Evolutionary conservation across 2,888 invertebrate genomes (phyloP).

Genomic region (Ceratothoa steindachneri): DNA sequence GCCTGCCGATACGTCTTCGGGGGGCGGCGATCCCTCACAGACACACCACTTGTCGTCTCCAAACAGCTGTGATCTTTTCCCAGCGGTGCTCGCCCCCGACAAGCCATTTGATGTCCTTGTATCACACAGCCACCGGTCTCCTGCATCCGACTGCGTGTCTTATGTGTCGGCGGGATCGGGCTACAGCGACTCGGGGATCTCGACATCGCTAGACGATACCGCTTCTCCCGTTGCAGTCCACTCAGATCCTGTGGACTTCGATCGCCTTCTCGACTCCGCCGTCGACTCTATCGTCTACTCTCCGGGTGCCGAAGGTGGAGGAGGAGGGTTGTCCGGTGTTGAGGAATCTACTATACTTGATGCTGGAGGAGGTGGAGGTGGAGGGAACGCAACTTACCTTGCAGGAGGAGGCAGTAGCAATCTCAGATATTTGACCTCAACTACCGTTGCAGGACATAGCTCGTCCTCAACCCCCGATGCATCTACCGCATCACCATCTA

Average conservation of each 20-base stretch:
- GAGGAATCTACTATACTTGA: constrained; percentile 27
- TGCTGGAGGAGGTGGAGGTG: constrained; percentile 7
- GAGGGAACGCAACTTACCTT: background rate
- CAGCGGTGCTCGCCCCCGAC: constrained; percentile 37
- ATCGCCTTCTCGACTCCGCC: constrained; percentile 35
- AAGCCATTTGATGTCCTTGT: constrained; percentile 41
- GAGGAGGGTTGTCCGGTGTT: constrained; percentile 17
- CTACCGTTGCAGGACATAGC: constrained; percentile 27
- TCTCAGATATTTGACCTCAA: constrained; percentile 26
- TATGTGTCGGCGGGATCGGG: constrained; percentile 41
- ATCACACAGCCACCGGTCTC: constrained; percentile 44
- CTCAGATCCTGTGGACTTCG: constrained; percentile 33
- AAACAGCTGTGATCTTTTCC: constrained; percentile 24
- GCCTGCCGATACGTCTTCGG: constrained; percentile 14
- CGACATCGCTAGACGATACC: constrained; percentile 41
- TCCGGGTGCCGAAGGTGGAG: constrained; percentile 22
- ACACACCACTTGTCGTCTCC: background rate
- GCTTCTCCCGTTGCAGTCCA: constrained; percentile 36
- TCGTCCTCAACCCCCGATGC: constrained; percentile 29
- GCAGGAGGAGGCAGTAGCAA: constrained; percentile 12
- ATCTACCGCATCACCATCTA: too few relatives aligned
- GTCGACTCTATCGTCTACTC: constrained; percentile 42
- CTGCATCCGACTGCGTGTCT: constrained; percentile 44
- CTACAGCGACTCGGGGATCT: constrained; percentile 46
- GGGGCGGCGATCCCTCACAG: too few relatives aligned